Base-by-base conservation (phyloP, 1,140 invertebrate species). In the Drosophila sp. region DNA sequence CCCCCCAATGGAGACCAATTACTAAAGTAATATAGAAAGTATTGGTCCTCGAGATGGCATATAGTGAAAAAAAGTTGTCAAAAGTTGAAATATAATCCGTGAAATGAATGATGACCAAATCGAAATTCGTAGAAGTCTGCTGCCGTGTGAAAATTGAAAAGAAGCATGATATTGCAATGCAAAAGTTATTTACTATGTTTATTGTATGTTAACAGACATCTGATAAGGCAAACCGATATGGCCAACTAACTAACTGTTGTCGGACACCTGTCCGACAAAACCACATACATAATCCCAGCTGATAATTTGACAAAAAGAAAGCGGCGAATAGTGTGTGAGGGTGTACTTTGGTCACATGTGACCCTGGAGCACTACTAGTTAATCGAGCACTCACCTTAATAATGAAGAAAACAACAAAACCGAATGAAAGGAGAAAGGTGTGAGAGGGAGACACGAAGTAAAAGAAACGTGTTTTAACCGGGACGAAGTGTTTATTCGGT, bases 341-440 rank as follows among this genome's bases (percentile, higher is more conserved):
- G n/a, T 47, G 44, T 23, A 50, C 44, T 10, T 50, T 27, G 23
- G 7, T 27, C 44, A 10, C 23, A 50, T 25, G 23, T 27, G 23
- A 6, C 44, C 23, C 10, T 7, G 30, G 8, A 38, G 35, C 2
- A 11, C 6, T 2, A 50, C 44, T 47, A 47, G 44, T 25, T 50
- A 50, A 50, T 50, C 44, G 23, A 50, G 27, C 44, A 47, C 44
- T 47, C 44, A 50, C 44, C 44, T 50, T 27, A 27, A 25, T n/a
- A 50, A 50, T 50, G 25, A 27, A 27, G 44, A 25, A 10, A 25
- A 50, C 17, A 17, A 25, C 10, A 50, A 38, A 8, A 38, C 35
- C 10, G 11, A 38, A 38, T 38, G 35, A 35, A 35, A 35, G 33
- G 10, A 38, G 35, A 10, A 35, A 35, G 7, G 10, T 17, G 44